Evolutionary conservation across 2,113 vertebrate genomes (phyloP), one percentile per base, ranked within the genome.

Genomic region (Salvelinus alpinus): DNA sequence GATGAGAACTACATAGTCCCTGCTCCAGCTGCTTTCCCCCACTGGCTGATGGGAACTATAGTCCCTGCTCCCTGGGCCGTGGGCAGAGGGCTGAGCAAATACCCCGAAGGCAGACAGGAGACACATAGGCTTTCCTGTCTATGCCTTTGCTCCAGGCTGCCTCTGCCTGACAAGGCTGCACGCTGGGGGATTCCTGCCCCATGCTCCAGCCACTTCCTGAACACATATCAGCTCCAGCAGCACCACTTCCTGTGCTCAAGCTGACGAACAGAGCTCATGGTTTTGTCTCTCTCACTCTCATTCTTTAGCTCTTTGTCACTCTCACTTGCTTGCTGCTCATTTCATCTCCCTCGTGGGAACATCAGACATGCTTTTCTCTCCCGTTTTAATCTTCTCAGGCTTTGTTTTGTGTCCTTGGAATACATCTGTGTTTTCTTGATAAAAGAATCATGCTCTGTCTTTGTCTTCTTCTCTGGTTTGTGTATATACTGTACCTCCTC

Each of bases 1-100:
- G 74, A 85, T 91, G 90, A 84, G 88, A 91, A 91, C 62, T 14
- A 44, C 34, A 44, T 44, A 44, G 38, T 44, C 8, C 38, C 38
- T 44, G 73, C 60, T 78, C 77, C 74, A 79, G 59, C 64, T 79
- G 75, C 68, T 78, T 82, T 78, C 84, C 76, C 69, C 14, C 38
- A 44, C 38, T 44, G 38, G 38, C 38, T 44, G 38, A 44, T 54
- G 13, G 48, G 48, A 54, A 54, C 3, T 54, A 54, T 13, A 54
- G 16, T 11, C 51, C 51, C 5, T 54, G 14, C 51, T 54, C 51
- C 51, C 64, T 6, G 65, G 73, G 82, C 60, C 73, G 62, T 18
- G 29, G 65, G 57, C 80, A 71, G 27, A 71, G 48, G 65, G 85
- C 86, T 85, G 72, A 78, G 77, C 78, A 88, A 87, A 88, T 83